Base-by-base conservation (phyloP, 1,140 invertebrate genomes). In the Medauroidea extradentata region DNA sequence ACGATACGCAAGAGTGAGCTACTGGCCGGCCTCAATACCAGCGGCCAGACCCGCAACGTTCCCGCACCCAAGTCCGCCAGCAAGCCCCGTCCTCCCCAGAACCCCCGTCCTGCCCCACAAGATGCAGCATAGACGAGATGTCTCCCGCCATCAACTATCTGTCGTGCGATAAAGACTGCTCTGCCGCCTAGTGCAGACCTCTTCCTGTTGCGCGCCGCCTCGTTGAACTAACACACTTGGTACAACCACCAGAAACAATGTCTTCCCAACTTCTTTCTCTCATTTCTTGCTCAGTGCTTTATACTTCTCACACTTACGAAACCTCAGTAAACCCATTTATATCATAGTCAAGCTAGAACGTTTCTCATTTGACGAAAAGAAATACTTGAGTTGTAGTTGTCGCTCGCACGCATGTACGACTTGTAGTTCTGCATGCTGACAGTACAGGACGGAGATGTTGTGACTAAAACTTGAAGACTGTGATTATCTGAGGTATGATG, bases 1-100 rank as follows among this genome's bases (percentile, higher is more conserved):
- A 85, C 85, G 78, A 91, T 94, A 82, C 87, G 90, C 77, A 94
- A 94, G 82, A 91, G 88, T 77, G 90, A 93, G 76, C 83, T 94
- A 63, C 81, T 90, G 69, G 80, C 88, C 66, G 91, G 91, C 65
- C 81, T 90, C 68, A 82, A 85, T 69, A 81, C 80, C 73, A 83
- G 82, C 68, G 21, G 52, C 7, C 50, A 18, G 11, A 27, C 29
- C 29, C 51, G 43, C 54, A 48, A 13, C 19, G 51, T 23, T 42
- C 51, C 49, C 54, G 51, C 41, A 41, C 46, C 21, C 53, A 55
- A 16, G n/a, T 14, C 16, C 24, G 78, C 81, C 60, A 71, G 74
- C 66, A 78, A 79, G 73, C 78, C 80, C 60, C 75, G 76, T 63
- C 66, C 70, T 48, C 80, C 66, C 63, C 71, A 75, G 69, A 73